These are phyloP conservation scores for Hermatobates lingyangjiaoensis DNA, from an alignment of 1,140 invertebrate species.

Conservation along the genomic window DNA sequence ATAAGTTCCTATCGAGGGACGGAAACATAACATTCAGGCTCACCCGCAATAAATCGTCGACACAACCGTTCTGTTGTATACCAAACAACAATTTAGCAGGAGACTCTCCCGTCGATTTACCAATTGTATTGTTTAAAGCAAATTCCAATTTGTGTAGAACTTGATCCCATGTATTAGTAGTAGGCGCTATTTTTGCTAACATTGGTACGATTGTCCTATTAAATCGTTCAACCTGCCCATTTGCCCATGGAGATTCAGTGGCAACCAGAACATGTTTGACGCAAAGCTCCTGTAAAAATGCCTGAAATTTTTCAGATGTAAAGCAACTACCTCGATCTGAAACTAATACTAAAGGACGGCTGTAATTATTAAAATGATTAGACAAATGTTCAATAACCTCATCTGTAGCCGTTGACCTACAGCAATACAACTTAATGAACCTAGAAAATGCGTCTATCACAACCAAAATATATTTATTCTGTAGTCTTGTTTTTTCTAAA, in stretches of 20 bases:
- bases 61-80: slow-evolving; percentile 1
- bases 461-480: slow-evolving; percentile 9
- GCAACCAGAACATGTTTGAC: neutral
- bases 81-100: slow-evolving; percentile 14
- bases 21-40: no score
- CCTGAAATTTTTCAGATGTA: neutral
- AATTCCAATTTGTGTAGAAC: slow-evolving; percentile 4
- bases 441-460: slow-evolving; percentile 13
- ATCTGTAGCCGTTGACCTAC: slow-evolving; percentile 4
- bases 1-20: no score
- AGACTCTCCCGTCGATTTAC: slow-evolving; percentile 7
- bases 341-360: neutral
- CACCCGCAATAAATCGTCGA: no score
- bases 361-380: neutral
- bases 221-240: neutral
- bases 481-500: slow-evolving; percentile 3
- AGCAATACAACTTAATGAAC: slow-evolving; percentile 11
- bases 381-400: neutral
- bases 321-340: neutral
- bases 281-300: neutral
- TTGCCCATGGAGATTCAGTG: neutral
- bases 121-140: slow-evolving; percentile 12
- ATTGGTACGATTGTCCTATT: neutral
- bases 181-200: neutral
- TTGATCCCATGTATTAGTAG: neutral